Base-by-base conservation (phyloP, 2,797 vertebrate genomes). In the Falco concolor region DNA sequence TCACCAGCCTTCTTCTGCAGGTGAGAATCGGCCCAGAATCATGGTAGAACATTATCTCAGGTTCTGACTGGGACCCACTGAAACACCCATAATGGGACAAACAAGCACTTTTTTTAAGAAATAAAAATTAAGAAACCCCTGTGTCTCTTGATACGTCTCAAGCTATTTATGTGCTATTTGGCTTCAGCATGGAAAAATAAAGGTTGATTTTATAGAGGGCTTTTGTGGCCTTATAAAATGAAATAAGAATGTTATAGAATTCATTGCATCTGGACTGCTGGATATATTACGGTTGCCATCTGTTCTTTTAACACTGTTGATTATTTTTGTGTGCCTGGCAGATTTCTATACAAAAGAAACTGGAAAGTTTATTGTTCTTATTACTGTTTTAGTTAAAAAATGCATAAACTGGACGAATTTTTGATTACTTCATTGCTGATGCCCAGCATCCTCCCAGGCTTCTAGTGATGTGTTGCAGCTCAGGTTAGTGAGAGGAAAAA, bases 141-240 rank as follows among this genome's bases (percentile, higher is more conserved):
- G 1, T 22, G 34, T 65, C 59, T 73, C 52, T 49, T 78, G 78
- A 64, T 59, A 61, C 1, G 2, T 59, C 85, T 65, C 24, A 50
- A 84, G 70, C 38, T 91, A 72, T 67, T 94, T 93, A 70, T 24
- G 12, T 30, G 57, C 45, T 69, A 6, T 64, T 83, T 60, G 32
- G 60, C 64, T 92, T 89, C 45, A 73, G 36, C 12, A 10, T 70
- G 77, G 84, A 83, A 95, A 87, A 90, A 80, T 34, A 86, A 59
- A 75, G 54, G 21, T 75, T 60, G 74, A 64, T 87, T 95, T 94
- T 92, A 92, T 76, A 56, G 74, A 72, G 47, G 74, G 70, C 19
- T 95, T 95, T 93, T 95, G 93, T 94, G 93, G 67, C 81, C 89
- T 89, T 82, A 81, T 92, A 95, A 96, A 96, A 89, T 59, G 67